A percentile compares a stretch with the other conserved stretches of the same genome.
Evolutionary conservation across 2,797 vertebrate species (phyloP).

Genomic region (Enteromius treurensis): DNA sequence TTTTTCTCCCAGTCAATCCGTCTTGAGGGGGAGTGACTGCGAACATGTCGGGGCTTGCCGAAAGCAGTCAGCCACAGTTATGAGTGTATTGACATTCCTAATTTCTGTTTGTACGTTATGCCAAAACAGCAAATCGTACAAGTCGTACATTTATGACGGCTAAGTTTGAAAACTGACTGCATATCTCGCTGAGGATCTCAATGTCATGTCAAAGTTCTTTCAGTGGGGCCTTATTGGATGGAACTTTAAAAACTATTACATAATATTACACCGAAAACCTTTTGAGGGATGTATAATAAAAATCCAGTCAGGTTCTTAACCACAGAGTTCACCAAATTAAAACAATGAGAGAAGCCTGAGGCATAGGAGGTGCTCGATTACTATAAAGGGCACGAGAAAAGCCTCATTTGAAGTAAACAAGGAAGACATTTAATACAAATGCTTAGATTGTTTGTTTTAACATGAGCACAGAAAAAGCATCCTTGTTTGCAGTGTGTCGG

Average conservation of each 20-base stretch:
- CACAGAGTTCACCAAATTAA: conserved; percentile 7
- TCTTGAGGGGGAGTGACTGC: conserved; percentile 65
- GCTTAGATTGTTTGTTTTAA: not conserved
- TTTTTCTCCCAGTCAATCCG: conserved; percentile 58
- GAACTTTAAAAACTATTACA: not conserved
- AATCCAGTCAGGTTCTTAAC: not conserved
- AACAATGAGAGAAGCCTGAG: conserved; percentile 23
- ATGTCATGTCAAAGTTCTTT: not conserved
- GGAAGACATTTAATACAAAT: not conserved
- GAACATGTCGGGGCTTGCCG: conserved; percentile 75
- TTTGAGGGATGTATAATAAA: conserved; percentile 11
- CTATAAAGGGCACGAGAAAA: conserved; percentile 1
- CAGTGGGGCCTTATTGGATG: not conserved
- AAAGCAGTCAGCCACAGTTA: conserved; percentile 78
- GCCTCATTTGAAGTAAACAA: conserved; percentile 13
- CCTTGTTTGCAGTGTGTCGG: conserved; percentile 77
- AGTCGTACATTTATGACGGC: conserved; percentile 68
- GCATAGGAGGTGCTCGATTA: conserved; percentile 12
- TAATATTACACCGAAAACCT: not conserved
- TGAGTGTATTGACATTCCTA: conserved; percentile 81
- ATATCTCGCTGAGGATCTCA: not conserved
- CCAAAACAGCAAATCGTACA: conserved; percentile 75
- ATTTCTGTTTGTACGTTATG: conserved; percentile 76
- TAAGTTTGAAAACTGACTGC: conserved; percentile 12
- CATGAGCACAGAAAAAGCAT: conserved; percentile 37